A percentile compares a stretch with the other conserved stretches of the same genome.
phyloP scores from a whole-genome alignment of 2,797 vertebrate genomes.

The Enteromius radiatus region DNA sequence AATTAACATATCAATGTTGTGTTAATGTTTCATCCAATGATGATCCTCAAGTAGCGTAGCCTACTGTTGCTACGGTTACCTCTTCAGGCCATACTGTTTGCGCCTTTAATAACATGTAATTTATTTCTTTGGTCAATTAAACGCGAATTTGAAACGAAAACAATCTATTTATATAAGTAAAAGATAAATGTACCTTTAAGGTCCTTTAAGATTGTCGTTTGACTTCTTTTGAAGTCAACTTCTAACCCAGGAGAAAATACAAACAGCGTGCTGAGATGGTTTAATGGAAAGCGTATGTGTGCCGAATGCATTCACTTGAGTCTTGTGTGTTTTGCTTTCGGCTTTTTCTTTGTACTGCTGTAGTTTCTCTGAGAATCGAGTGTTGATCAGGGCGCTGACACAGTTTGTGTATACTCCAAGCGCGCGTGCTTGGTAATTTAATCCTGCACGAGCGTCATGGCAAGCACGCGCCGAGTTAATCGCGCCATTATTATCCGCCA shows the following conservation, averaged over 20 bases:
- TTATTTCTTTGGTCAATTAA: not conserved
- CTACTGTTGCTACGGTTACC: not conserved
- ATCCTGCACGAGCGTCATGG: constrained; percentile 69
- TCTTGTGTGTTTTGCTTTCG: not conserved
- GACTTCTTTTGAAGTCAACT: not conserved
- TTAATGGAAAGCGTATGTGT: constrained; percentile 11
- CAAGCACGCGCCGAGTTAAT: constrained; percentile 82
- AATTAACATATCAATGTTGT: not conserved
- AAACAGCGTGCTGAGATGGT: not conserved
- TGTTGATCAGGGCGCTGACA: constrained; percentile 33
- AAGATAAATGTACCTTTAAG: not conserved
- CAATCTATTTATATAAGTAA: not conserved
- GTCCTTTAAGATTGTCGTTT: not conserved
- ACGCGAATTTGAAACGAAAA: not conserved
- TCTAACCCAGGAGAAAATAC: too few relatives aligned
- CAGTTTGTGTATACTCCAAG: constrained; percentile 39
- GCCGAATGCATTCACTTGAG: not conserved
- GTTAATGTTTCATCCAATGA: not conserved
- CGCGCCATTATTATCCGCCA: constrained; percentile 81
- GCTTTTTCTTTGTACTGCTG: not conserved
- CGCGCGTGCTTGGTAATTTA: constrained; percentile 75
- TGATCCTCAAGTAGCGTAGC: not conserved
- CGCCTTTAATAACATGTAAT: not conserved
- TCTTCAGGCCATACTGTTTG: not conserved
- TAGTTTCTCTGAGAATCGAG: constrained; percentile 18